phyloP scores from a whole-genome alignment of 1,140 invertebrate species.

The Polyergus mexicanus region DNA sequence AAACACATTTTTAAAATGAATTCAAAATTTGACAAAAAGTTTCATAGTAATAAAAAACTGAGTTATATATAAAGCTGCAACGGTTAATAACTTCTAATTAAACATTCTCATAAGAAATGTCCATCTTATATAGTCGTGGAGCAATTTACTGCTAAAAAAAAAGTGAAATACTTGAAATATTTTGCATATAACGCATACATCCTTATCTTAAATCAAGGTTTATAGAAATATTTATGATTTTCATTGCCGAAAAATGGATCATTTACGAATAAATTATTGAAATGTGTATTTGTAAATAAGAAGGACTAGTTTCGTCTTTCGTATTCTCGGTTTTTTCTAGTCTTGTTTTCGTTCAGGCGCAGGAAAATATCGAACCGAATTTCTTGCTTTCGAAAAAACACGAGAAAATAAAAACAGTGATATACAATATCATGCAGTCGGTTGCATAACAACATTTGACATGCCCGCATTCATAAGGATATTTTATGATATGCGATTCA shows the following conservation, averaged over 20 bases:
- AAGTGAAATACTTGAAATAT: conserved; percentile 14
- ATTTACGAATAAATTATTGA: conserved; percentile 64
- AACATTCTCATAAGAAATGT: background rate
- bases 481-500: background rate
- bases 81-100: background rate
- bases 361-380: conserved; percentile 63
- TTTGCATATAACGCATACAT: background rate
- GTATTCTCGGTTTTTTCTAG: background rate
- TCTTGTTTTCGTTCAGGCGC: conserved; percentile 47
- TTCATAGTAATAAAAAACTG: background rate
- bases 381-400: background rate
- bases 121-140: background rate
- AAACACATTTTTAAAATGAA: background rate
- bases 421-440: background rate
- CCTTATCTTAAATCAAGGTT: conserved; percentile 11
- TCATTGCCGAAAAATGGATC: conserved; percentile 54
- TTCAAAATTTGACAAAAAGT: background rate
- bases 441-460: background rate
- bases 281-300: conserved; percentile 69
- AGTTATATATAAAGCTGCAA: conserved; percentile 29
- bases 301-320: conserved; percentile 18
- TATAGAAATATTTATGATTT: conserved; percentile 35
- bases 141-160: conserved; percentile 8
- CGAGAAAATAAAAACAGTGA: conserved; percentile 20
- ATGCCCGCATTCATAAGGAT: background rate